Evolutionary conservation across 2,797 vertebrate species (phyloP).

Genomic region (Gambusia yucatana): DNA sequence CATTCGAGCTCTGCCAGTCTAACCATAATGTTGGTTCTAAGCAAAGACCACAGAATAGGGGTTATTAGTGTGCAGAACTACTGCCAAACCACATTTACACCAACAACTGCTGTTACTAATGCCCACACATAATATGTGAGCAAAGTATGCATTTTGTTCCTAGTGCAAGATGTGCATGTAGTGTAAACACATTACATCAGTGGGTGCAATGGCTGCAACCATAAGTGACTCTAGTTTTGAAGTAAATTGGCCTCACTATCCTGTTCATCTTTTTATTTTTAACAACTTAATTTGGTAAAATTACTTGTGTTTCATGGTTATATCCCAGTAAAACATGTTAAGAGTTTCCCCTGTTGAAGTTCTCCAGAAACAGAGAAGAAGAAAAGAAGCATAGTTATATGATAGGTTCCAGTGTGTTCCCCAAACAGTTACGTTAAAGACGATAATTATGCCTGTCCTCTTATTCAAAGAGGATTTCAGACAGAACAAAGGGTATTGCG

Average conservation of each 20-base stretch:
- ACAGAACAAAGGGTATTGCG: slow-evolving; percentile 9
- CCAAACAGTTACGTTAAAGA: background rate
- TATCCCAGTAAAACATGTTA: slow-evolving; percentile 52
- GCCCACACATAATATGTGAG: slow-evolving; percentile 34
- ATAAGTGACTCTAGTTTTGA: background rate
- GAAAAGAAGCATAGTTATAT: background rate
- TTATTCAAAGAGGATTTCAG: slow-evolving; percentile 11
- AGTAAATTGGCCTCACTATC: slow-evolving; percentile 16
- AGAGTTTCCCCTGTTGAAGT: slow-evolving; percentile 27
- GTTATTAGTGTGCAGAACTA: slow-evolving; percentile 48
- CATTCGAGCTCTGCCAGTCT: slow-evolving; percentile 38
- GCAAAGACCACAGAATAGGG: slow-evolving; percentile 50
- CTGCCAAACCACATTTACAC: slow-evolving; percentile 65
- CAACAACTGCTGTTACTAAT: slow-evolving; percentile 65
- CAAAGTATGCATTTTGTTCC: slow-evolving; percentile 42
- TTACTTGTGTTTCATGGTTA: slow-evolving; percentile 29
- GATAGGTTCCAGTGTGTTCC: background rate
- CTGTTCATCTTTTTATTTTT: slow-evolving; percentile 23
- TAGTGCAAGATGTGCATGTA: slow-evolving; percentile 18
- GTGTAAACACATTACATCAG: slow-evolving; percentile 47
- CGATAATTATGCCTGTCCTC: background rate
- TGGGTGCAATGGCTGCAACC: slow-evolving; percentile 5
- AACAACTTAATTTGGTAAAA: slow-evolving; percentile 33
- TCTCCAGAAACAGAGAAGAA: slow-evolving; percentile 36
- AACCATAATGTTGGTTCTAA: slow-evolving; percentile 54